Evolutionary conservation across 2,113 vertebrate genomes (phyloP).

Genomic region (Callipepla californica): DNA sequence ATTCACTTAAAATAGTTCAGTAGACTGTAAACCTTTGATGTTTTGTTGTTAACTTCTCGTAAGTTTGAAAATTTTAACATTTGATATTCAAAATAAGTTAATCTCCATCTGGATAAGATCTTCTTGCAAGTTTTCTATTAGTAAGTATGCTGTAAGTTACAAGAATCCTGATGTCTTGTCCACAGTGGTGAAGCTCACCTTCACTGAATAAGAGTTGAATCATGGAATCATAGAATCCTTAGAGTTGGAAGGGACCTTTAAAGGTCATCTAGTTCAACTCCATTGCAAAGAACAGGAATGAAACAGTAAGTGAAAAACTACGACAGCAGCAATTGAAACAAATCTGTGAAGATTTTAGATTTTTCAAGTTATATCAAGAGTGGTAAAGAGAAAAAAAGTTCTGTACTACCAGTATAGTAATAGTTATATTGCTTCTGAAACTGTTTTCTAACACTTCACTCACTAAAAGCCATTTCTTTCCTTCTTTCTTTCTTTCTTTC

Average conservation of each 20-base stretch:
- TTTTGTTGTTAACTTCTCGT: neutral
- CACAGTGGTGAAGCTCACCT: neutral
- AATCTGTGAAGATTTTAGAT: neutral
- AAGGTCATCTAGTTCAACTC: too few species aligned
- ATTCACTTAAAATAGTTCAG: neutral
- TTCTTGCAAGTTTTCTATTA: neutral
- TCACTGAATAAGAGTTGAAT: neutral
- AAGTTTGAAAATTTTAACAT: neutral
- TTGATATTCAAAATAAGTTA: neutral
- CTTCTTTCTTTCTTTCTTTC: too few species aligned
- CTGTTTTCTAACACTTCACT: neutral
- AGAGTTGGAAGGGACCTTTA: too few species aligned
- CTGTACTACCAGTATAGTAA: neutral
- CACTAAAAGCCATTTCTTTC: neutral
- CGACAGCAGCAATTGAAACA: neutral
- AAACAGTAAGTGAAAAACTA: neutral
- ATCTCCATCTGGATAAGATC: neutral
- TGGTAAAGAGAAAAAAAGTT: neutral
- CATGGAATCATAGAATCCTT: too few species aligned
- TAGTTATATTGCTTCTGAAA: neutral
- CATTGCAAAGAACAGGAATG: too few species aligned
- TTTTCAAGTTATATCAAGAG: neutral
- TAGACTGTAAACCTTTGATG: neutral
- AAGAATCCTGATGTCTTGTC: neutral
- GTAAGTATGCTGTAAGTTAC: rapidly evolving